phyloP scores from a whole-genome alignment of 2,888 invertebrate species.

The Parascotia fuliginaria region DNA sequence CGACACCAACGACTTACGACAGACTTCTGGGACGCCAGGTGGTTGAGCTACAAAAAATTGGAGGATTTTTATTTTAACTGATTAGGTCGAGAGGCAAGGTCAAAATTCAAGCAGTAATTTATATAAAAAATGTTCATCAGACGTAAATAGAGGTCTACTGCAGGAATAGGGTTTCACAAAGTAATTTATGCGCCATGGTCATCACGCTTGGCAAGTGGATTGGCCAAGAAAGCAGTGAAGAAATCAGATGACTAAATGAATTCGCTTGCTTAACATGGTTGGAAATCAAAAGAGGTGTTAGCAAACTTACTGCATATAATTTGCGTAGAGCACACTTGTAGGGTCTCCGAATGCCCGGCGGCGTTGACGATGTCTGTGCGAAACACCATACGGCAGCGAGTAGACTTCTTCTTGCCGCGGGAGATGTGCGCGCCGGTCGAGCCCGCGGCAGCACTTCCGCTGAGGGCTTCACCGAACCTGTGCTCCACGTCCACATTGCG shows the following conservation, averaged over 20 bases:
- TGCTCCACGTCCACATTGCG: conserved; percentile 96
- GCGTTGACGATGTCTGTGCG: conserved; percentile 92
- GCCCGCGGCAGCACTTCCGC: conserved; percentile 77
- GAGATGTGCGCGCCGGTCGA: conserved; percentile 69
- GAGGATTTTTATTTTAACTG: too few species aligned
- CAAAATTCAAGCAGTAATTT: too few species aligned
- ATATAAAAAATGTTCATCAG: too few species aligned
- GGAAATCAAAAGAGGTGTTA: background rate
- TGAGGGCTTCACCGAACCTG: conserved; percentile 92
- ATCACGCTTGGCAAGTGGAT: too few species aligned
- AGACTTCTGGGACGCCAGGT: conserved; percentile 96
- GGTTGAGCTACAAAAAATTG: conserved; percentile 90
- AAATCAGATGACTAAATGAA: too few species aligned
- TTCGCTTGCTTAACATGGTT: too few species aligned
- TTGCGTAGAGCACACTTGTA: conserved; percentile 95
- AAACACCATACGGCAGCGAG: conserved; percentile 97
- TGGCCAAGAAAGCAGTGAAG: too few species aligned
- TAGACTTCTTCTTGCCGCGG: conserved; percentile 96
- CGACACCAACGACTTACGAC: conserved; percentile 93
- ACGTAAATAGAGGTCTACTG: too few species aligned
- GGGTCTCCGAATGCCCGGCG: conserved; percentile 92
- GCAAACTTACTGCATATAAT: conserved; percentile 95
- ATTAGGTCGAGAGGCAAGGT: too few species aligned
- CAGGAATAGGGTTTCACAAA: too few species aligned
- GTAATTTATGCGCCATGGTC: too few species aligned